Percentiles rank a stretch among this genome's conserved stretches.
These are phyloP conservation scores for Micrasema longulum DNA, from an alignment of 1,140 invertebrate genomes.

Conservation along the genomic window DNA sequence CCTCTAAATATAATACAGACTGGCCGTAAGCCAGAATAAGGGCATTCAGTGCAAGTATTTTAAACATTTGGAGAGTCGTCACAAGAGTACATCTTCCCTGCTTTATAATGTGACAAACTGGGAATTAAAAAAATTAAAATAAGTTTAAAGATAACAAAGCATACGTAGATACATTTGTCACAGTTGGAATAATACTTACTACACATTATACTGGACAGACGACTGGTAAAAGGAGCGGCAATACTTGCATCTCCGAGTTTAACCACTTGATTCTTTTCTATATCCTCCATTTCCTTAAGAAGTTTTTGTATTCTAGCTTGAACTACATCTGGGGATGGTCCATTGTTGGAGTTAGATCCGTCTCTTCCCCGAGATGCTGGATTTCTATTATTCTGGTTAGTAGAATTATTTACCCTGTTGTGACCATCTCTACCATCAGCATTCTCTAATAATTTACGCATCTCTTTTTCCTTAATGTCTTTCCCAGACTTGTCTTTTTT, in stretches of 20 bases:
- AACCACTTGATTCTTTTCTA: conserved; percentile 86
- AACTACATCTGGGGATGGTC: conserved; percentile 12
- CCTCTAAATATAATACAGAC: conserved; percentile 97
- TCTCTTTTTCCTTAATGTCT: conserved; percentile 58
- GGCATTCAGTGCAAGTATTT: conserved; percentile 98
- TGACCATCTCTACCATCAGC: conserved; percentile 28
- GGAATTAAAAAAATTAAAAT: conserved; percentile 55
- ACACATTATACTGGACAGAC: conserved; percentile 95
- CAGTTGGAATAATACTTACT: conserved; percentile 69
- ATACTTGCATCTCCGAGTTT: conserved; percentile 98
- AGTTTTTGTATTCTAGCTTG: conserved; percentile 75
- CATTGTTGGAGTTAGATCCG: conserved; percentile 16
- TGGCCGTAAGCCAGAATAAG: conserved; percentile 98
- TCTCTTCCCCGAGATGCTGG: conserved; percentile 28
- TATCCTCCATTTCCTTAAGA: conserved; percentile 92
- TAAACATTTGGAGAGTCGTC: conserved; percentile 99
- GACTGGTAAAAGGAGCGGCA: conserved; percentile 98
- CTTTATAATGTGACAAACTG: conserved; percentile 99
- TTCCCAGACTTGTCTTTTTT: conserved; percentile 57
- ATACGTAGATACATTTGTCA: conserved; percentile 18
- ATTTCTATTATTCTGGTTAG: conserved; percentile 31
- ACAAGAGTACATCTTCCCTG: conserved; percentile 99
- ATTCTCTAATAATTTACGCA: conserved; percentile 52
- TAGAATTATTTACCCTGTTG: conserved; percentile 25
- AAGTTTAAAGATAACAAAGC: not conserved